These are phyloP conservation scores for Criorhina ranunculi DNA, from an alignment of 2,888 invertebrate species.

Conservation along the genomic window DNA sequence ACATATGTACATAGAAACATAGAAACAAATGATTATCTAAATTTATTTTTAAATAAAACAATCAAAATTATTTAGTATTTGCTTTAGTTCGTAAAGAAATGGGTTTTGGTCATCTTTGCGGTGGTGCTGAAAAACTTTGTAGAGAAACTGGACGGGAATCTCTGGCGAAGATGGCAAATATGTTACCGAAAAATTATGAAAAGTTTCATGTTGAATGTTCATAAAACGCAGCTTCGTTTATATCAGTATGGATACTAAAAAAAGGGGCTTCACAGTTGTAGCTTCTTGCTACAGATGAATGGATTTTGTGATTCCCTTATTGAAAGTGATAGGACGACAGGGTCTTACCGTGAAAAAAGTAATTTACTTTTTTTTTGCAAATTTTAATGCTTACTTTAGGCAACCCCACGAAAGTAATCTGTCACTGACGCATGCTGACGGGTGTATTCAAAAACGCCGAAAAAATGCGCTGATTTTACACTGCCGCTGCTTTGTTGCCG, in stretches of 20 bases:
- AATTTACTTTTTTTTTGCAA: background rate
- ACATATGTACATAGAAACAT: too few species aligned
- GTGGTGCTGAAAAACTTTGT: conserved; percentile 36
- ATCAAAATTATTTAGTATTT: too few species aligned
- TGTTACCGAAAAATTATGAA: conserved; percentile 15
- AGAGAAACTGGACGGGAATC: conserved; percentile 19
- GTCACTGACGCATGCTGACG: too few species aligned
- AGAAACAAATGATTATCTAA: too few species aligned
- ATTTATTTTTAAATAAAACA: too few species aligned
- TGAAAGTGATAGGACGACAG: conserved; percentile 22
- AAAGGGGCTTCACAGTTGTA: background rate
- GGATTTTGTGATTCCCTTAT: background rate
- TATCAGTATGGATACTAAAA: background rate
- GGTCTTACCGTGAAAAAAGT: conserved; percentile 18
- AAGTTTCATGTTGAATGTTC: conserved; percentile 42
- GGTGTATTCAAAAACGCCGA: too few species aligned
- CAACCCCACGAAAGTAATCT: too few species aligned
- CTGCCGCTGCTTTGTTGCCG: too few species aligned
- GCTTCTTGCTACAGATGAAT: background rate
- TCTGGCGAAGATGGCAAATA: conserved; percentile 28
- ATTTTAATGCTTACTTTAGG: too few species aligned
- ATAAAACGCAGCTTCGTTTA: conserved; percentile 19
- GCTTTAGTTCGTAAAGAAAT: conserved; percentile 64
- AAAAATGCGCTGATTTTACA: too few species aligned
- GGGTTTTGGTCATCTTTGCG: conserved; percentile 47